Conservation (phyloP, 2,797 vertebrate species). For the Protosalanx chinensis region DNA sequence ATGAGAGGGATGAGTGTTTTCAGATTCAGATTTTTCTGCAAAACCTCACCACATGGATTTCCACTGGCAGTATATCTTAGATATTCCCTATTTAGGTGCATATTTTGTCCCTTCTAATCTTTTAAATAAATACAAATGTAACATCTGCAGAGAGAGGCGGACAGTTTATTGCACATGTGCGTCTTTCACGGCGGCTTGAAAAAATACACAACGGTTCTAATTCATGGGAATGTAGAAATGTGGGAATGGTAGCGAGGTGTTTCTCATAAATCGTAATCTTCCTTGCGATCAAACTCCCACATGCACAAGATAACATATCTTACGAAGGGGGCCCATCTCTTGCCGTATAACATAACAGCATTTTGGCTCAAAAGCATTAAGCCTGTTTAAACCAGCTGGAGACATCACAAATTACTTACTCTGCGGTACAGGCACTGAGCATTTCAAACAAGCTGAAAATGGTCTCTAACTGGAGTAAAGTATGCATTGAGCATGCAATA, state of each 20-base stretch:
- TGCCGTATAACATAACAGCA: not conserved
- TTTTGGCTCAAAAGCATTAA: constrained; percentile 13
- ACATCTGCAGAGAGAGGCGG: constrained; percentile 30
- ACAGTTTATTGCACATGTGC: constrained; percentile 50
- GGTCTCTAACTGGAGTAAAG: too few relatives aligned
- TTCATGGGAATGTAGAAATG: not conserved
- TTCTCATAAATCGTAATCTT: not conserved
- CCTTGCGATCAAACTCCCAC: not conserved
- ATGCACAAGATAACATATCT: not conserved
- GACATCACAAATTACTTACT: not conserved
- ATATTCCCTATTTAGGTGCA: constrained; percentile 31
- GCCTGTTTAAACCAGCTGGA: not conserved
- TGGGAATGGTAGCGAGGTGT: not conserved
- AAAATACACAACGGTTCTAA: constrained; percentile 9
- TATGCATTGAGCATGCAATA: too few relatives aligned
- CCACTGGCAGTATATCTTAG: constrained; percentile 32
- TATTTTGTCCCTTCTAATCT: constrained; percentile 45
- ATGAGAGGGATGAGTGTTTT: constrained; percentile 2
- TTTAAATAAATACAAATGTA: constrained; percentile 13
- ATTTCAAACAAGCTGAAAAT: too few relatives aligned
- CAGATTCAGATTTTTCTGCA: constrained; percentile 28
- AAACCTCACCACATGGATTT: constrained; percentile 48
- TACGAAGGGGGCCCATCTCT: not conserved
- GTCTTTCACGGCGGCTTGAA: constrained; percentile 18
- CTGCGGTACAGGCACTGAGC: too few relatives aligned